Percentiles rank a stretch among this genome's conserved stretches.
Evolutionary conservation across 1,140 invertebrate genomes (phyloP).

Genomic region (Campoletis sonorensis): DNA sequence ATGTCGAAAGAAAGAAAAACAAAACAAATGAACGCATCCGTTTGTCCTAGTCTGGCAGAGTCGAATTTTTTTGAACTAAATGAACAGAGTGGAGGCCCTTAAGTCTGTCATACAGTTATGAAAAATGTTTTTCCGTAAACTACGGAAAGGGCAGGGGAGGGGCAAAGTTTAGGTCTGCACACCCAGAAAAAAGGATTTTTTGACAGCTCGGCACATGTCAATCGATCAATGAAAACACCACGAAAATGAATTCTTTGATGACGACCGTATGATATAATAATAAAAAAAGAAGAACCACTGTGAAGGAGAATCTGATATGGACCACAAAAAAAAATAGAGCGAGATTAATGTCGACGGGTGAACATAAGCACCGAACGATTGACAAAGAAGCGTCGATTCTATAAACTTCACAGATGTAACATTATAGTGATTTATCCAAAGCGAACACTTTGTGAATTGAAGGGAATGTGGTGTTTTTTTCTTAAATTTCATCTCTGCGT

Average conservation of each 20-base stretch:
- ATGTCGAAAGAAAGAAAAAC: too few relatives aligned
- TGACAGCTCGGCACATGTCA: not conserved
- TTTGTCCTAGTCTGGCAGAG: too few relatives aligned
- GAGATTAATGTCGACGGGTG: constrained; percentile 12
- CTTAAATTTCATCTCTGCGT: constrained; percentile 30
- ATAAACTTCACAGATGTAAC: constrained; percentile 14
- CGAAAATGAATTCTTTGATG: not conserved
- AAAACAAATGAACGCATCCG: too few relatives aligned
- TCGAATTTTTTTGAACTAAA: too few relatives aligned
- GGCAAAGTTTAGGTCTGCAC: too few relatives aligned
- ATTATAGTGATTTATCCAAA: not conserved
- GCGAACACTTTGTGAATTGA: not conserved
- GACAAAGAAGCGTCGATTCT: constrained; percentile 15
- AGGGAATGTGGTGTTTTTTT: not conserved
- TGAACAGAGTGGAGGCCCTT: too few relatives aligned
- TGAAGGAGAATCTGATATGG: not conserved
- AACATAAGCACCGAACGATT: constrained; percentile 23
- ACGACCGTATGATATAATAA: not conserved
- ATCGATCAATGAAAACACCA: not conserved
- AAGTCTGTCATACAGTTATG: too few relatives aligned
- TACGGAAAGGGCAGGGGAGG: too few relatives aligned
- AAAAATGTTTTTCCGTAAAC: too few relatives aligned
- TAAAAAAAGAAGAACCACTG: not conserved
- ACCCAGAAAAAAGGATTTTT: too few relatives aligned
- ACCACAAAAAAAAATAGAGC: constrained; percentile 12